Percentiles rank a stretch among this genome's conserved stretches.
Conservation (phyloP, 2,888 invertebrate species). For the Temnothorax ravouxi region DNA sequence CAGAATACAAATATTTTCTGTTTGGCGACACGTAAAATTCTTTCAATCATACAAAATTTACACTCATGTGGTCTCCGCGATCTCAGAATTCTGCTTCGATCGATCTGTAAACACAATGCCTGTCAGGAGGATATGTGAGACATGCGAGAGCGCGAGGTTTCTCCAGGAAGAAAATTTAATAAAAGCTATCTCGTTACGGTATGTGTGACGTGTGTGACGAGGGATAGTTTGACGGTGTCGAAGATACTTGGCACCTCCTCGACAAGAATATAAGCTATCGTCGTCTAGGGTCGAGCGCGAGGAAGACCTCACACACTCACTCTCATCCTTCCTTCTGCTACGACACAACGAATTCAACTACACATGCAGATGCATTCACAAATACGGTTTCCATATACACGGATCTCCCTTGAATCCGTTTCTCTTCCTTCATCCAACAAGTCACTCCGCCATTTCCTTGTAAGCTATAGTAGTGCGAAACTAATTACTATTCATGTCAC, state of each 20-base stretch:
- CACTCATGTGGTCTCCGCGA: not conserved
- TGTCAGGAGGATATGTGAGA: conserved; percentile 8
- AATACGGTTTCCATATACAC: not conserved
- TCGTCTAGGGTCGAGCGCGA: conserved; percentile 13
- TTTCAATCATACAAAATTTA: conserved; percentile 34
- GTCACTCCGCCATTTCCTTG: conserved; percentile 30
- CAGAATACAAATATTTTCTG: not conserved
- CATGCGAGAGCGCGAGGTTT: conserved; percentile 43
- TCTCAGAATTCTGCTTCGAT: conserved; percentile 30
- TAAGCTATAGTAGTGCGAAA: conserved; percentile 50
- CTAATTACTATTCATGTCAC: conserved; percentile 78
- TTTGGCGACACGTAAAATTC: not conserved
- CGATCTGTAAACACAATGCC: conserved; percentile 33
- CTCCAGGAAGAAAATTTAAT: conserved; percentile 62
- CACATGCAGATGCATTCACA: not conserved
- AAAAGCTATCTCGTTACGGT: conserved; percentile 64
- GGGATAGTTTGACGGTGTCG: conserved; percentile 15
- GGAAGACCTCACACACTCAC: conserved; percentile 5
- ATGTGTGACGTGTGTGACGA: conserved; percentile 31
- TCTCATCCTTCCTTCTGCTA: not conserved
- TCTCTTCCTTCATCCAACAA: conserved; percentile 50
- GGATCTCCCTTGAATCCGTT: conserved; percentile 40
- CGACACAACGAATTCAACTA: not conserved
- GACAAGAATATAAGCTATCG: conserved; percentile 46
- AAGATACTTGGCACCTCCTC: conserved; percentile 48